Base-by-base conservation (phyloP, 2,888 invertebrate species). In the Vesta saturnalis region DNA sequence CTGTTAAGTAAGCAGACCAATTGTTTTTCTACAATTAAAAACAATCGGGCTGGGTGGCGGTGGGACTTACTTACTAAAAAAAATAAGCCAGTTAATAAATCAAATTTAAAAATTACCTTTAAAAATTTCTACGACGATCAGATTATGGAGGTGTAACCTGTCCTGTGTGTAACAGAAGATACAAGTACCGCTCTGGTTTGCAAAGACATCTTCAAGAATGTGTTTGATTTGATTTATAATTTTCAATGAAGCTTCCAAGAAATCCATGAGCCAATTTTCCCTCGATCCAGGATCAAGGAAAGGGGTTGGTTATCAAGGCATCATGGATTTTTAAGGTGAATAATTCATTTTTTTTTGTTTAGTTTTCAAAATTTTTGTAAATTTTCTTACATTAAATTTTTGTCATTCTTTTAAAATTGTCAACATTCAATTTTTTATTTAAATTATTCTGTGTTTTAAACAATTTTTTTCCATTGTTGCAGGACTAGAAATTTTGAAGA, bases 151-250 rank as follows among this genome's bases (percentile, higher is more conserved):
- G 64, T 73, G 78, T 83, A 19, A 74, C 78, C 72, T 83, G 83
- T 73, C 83, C 82, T n/a, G 79, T 79, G 71, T 84, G 84, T 73
- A 81, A 82, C 59, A 80, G 82, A 72, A 82, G 79, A 75, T 84
- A 83, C 81, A 83, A 83, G 75, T 83, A 83, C 77, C 81, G 83
- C 49, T 82, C 83, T 59, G 83, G 83, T 73, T 74, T 84, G 66
- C 78, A 81, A 56, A 76, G 82, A 70, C 84, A 84, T 79, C 75
- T 83, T 66, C 78, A 79, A 59, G 83, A 83, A 60, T 83, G 83
- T 77, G 77, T n/a, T n/a, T 81, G 68, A 76, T 78, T 68, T 63
- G 23, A 64, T 19, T 56, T 30, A 60, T 58, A 43, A 14, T 30
- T 21, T 57, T 18, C n/a, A n/a, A n/a, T n/a, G n/a, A n/a, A n/a